Percentiles rank a stretch among this genome's conserved stretches.
Conservation (phyloP, 2,888 invertebrate species). For the Aleiodes alternator region DNA sequence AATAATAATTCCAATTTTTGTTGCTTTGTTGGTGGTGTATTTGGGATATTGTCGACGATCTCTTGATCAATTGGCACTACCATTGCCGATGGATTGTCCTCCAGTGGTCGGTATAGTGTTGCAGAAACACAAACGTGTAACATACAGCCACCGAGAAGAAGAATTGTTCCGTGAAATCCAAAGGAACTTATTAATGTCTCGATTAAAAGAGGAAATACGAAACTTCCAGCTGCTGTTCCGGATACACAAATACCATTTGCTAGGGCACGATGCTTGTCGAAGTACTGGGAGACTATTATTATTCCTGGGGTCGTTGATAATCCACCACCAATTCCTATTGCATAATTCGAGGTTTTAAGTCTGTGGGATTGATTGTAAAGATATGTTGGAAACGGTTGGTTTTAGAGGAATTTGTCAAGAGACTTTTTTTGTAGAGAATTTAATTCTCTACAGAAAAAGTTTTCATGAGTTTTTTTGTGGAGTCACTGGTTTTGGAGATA, state of each 20-base stretch:
- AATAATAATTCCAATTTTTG: conserved; percentile 72
- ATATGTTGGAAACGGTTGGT: too few relatives aligned
- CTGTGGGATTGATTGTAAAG: too few relatives aligned
- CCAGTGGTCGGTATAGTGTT: conserved; percentile 81
- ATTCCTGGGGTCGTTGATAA: conserved; percentile 88
- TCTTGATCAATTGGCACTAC: conserved; percentile 56
- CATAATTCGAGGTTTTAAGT: neutral
- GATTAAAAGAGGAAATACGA: conserved; percentile 85
- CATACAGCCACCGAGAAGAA: conserved; percentile 85
- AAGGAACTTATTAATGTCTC: conserved; percentile 83
- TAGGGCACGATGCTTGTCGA: conserved; percentile 86
- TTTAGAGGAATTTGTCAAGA: too few relatives aligned
- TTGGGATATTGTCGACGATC: conserved; percentile 6
- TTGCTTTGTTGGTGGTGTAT: conserved; percentile 67
- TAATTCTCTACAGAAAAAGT: too few relatives aligned
- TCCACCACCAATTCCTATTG: conserved; percentile 84
- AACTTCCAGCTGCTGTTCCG: conserved; percentile 87
- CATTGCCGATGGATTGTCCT: conserved; percentile 68
- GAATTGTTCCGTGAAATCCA: conserved; percentile 84
- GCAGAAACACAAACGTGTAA: conserved; percentile 85
- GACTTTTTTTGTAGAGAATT: too few relatives aligned
- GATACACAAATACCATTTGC: conserved; percentile 89
- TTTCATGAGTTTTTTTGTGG: too few relatives aligned
- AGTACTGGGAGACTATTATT: conserved; percentile 87
- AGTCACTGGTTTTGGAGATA: too few relatives aligned